phyloP scores from a whole-genome alignment of 2,113 vertebrate genomes.

The Perca schrenkii region DNA sequence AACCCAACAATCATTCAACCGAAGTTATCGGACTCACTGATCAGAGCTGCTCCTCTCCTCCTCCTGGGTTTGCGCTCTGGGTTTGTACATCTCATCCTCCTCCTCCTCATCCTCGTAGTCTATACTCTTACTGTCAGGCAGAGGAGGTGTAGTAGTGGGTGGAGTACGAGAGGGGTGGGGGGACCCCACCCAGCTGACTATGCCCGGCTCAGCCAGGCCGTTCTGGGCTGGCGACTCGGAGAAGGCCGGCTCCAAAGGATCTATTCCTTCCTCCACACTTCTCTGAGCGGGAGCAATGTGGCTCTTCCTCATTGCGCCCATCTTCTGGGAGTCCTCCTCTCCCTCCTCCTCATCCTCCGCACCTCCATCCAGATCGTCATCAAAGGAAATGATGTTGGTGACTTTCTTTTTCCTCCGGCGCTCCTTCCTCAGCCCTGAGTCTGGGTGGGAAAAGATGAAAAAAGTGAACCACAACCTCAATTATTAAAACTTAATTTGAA shows the following conservation, averaged over 20 bases:
- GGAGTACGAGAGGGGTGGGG: constrained; percentile 69
- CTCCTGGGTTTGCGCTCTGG: constrained; percentile 68
- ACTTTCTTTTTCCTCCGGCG: constrained; percentile 95
- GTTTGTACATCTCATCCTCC: constrained; percentile 80
- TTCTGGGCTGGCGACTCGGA: constrained; percentile 72
- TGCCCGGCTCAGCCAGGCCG: constrained; percentile 66
- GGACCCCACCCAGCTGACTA: constrained; percentile 78
- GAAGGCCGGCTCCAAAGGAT: constrained; percentile 62
- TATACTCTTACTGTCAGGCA: constrained; percentile 75
- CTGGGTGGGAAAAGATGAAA: constrained; percentile 71
- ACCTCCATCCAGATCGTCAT: constrained; percentile 88
- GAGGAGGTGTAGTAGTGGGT: constrained; percentile 17
- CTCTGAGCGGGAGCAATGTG: constrained; percentile 63
- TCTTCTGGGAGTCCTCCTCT: constrained; percentile 70
- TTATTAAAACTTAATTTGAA: background rate
- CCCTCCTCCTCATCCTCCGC: constrained; percentile 86
- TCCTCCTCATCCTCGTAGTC: constrained; percentile 85
- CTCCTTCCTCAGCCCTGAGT: constrained; percentile 90
- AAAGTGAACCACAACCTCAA: constrained; percentile 18
- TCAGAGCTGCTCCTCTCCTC: constrained; percentile 70
- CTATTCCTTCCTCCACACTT: constrained; percentile 78
- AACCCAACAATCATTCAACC: background rate
- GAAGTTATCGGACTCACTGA: constrained; percentile 74
- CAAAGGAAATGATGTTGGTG: constrained; percentile 98
- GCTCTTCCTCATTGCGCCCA: constrained; percentile 55